Evolutionary conservation across 2,888 invertebrate genomes (phyloP), one percentile per base, ranked within the genome.

Genomic region (Cabera pusaria): DNA sequence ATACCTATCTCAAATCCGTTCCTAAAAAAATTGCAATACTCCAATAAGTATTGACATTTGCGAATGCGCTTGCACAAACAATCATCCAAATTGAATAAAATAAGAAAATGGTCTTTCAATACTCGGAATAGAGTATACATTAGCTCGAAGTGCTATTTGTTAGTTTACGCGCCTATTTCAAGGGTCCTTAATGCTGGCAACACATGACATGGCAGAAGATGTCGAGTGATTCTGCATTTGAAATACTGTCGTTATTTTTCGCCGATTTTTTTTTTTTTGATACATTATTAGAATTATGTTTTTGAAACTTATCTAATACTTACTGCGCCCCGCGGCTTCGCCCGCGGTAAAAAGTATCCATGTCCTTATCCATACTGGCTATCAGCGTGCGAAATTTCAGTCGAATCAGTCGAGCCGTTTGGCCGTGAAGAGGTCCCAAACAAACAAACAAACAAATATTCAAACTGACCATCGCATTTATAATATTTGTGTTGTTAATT

Each of bases 101-200:
- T 11, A 7, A 2, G 5, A 28, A 34, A 34, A 16, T 6, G 1
- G 4, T 35, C 31, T 18, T 25, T 1, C 6, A 1, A 0, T n/a
- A 0, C 49, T 41, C 49, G 31, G 35, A 40, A 47, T 41, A 52
- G 44, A 57, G 57, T 49, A 49, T 55, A 58, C 53, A 59, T 63
- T 55, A 40, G 49, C 52, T 52, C 59, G 50, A 44, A 19, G 17
- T 5, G 12, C 7, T 50, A 42, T 48, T 66, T 69, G 75, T 77
- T 75, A 72, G 64, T 72, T 76, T 70, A 55, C 72, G 70, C 75
- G 78, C 71, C 70, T 71, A 60, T 74, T 69, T 77, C 62, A 58
- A 86, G 84, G 53, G 71, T 68, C 44, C 86, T 87, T 59, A 46
- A 82, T 77, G 77, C 72, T 83, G 71, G 71, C 71, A 76, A 57